Base-by-base conservation (phyloP, 2,113 vertebrate genomes). In the Otocyon megalotis region DNA sequence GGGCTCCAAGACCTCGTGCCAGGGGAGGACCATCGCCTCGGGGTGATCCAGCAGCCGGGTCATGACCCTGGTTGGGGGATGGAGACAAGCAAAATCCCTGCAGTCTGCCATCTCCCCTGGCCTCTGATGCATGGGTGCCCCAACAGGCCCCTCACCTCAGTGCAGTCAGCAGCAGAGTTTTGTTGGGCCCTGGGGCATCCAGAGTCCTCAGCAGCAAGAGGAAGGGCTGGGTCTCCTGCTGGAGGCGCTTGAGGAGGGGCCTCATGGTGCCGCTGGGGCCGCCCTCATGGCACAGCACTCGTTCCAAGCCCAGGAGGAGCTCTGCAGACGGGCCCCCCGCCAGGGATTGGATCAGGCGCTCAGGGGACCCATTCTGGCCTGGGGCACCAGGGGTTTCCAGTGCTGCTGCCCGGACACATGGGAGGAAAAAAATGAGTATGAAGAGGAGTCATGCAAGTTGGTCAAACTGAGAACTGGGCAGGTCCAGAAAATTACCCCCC, bases 1-100 rank as follows among this genome's bases (percentile, higher is more conserved):
- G 37, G 99, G 99, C 98, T 99, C 99, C 96, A 99, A 99, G 93
- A 99, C 99, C 98, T 99, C 99, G 0, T 99, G 99, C 99, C 99
- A 99, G 2, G 99, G 99, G 91, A 99, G 98, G 88, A 91, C 92
- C 56, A 99, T 99, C 71, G 99, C 99, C 98, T 99, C 97, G 19
- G 99, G 99, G 97, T 98, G 97, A n/a, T 99, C 99, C 98, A 99
- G 98, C 96, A 99, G 99, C 97, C 98, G 99, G 95, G 98, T 99
- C 97, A 99, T 98, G 97, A 99, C 99, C 98, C 99, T 99, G 97
- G 35, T 9, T 0, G 77, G 89, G 1, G 71, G 24, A 58, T 1
- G 37, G 54, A 32, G 85, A 79, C 7, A 30, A 67, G 19, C 93
- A 24, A 93, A 69, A 56, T 76, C 43, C 48, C 35, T 19, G 26